phyloP scores from a whole-genome alignment of 2,797 vertebrate species.

The Artibeus jamaicensis region DNA sequence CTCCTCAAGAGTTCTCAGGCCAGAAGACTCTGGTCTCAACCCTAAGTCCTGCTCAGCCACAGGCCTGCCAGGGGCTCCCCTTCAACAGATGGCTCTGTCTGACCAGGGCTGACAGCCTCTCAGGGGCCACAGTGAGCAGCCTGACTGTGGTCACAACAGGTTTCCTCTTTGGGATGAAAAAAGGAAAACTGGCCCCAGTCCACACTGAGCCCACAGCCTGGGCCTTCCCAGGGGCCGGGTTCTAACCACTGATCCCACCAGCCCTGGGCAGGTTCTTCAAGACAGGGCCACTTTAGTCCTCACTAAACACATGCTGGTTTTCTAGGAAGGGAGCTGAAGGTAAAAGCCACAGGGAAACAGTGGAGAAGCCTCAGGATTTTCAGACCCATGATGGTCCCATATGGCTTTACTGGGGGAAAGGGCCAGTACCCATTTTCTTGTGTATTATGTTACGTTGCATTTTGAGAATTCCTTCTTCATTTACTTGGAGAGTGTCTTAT shows the following conservation, averaged over 20 bases:
- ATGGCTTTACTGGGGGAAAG: background rate
- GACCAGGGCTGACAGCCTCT: background rate
- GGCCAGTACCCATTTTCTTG: background rate
- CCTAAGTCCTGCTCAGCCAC: background rate
- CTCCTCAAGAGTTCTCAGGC: background rate
- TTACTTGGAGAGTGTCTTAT: slow-evolving; percentile 16
- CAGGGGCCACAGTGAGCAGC: background rate
- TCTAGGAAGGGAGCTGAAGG: too few relatives aligned
- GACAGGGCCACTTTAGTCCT: background rate
- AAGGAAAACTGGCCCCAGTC: background rate
- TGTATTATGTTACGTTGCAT: background rate
- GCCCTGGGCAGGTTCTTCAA: background rate
- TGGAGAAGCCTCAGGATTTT: background rate
- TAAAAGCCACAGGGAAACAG: background rate
- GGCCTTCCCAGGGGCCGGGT: background rate
- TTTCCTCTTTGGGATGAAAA: background rate
- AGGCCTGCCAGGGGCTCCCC: background rate
- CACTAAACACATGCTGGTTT: background rate
- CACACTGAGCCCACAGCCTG: background rate
- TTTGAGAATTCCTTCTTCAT: slow-evolving; percentile 21
- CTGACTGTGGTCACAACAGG: background rate
- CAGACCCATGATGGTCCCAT: background rate
- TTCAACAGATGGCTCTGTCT: background rate
- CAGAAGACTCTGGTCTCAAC: background rate
- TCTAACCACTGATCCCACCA: background rate